Conservation (phyloP, 1,140 invertebrate species). For the Oncopeltus fasciatus region DNA sequence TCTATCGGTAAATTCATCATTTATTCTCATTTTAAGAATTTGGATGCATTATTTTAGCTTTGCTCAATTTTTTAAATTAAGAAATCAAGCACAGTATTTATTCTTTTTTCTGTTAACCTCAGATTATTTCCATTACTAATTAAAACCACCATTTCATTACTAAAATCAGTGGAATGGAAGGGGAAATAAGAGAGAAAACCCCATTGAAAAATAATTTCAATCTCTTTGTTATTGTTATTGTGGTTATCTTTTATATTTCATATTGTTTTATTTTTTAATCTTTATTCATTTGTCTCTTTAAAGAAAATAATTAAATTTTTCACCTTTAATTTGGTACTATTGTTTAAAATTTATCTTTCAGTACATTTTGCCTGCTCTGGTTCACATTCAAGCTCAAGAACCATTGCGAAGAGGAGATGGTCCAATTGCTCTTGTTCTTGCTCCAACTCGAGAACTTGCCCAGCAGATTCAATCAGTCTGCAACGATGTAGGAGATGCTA, state of each 20-base stretch:
- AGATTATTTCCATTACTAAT: too few species aligned
- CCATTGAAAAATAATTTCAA: too few species aligned
- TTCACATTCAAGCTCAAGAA: constrained; percentile 85
- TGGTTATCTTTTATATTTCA: neutral
- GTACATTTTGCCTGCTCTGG: constrained; percentile 72
- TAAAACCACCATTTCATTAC: too few species aligned
- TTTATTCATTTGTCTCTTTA: neutral
- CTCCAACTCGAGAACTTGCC: constrained; percentile 87
- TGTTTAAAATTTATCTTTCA: constrained; percentile 17
- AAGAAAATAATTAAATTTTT: neutral
- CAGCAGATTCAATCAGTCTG: constrained; percentile 77
- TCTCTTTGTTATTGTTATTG: neutral
- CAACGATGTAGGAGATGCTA: constrained; percentile 28
- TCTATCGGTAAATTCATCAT: constrained; percentile 38
- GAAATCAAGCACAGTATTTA: too few species aligned
- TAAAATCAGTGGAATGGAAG: too few species aligned
- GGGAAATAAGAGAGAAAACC: too few species aligned
- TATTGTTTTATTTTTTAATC: too few species aligned
- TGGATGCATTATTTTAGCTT: too few species aligned
- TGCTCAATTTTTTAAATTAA: too few species aligned
- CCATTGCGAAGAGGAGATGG: constrained; percentile 72
- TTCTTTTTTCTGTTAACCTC: too few species aligned
- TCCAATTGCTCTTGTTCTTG: constrained; percentile 81
- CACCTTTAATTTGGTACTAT: neutral
- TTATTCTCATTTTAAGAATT: too few species aligned